phyloP scores from a whole-genome alignment of 2,113 vertebrate species.

The Elgaria multicarinata region DNA sequence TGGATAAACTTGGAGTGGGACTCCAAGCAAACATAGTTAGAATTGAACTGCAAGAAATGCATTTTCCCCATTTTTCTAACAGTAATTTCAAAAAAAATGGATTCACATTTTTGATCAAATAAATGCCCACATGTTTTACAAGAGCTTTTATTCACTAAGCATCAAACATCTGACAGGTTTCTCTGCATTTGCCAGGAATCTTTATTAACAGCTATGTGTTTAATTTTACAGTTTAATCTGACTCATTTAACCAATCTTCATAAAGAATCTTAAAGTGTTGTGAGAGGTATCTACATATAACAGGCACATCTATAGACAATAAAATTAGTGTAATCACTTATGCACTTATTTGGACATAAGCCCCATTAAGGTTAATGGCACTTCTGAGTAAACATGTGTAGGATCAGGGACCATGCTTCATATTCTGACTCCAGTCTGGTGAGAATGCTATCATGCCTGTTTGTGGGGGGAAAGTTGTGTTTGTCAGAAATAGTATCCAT shows the following conservation, averaged over 20 bases:
- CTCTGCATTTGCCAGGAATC: not conserved
- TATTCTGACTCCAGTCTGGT: not conserved
- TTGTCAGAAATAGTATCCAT: conserved; percentile 6
- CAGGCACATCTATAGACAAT: not conserved
- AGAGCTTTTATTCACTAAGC: not conserved
- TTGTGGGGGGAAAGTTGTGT: not conserved
- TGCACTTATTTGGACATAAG: not conserved
- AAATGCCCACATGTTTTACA: not conserved
- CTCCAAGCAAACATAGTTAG: not conserved
- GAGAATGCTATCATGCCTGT: not conserved
- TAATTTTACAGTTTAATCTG: not conserved
- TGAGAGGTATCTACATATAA: not conserved
- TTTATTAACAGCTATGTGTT: not conserved
- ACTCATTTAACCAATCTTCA: not conserved
- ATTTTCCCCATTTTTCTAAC: not conserved
- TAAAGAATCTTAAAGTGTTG: not conserved
- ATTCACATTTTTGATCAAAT: not conserved
- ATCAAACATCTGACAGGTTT: not conserved
- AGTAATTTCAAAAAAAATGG: not conserved
- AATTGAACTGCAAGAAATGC: not conserved
- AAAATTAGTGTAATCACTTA: not conserved
- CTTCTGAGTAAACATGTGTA: not conserved
- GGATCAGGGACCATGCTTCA: not conserved
- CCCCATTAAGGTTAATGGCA: not conserved
- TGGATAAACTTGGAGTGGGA: not conserved